Evolutionary conservation across 1,140 invertebrate species (phyloP).

Genomic region (Dinoponera quadriceps): DNA sequence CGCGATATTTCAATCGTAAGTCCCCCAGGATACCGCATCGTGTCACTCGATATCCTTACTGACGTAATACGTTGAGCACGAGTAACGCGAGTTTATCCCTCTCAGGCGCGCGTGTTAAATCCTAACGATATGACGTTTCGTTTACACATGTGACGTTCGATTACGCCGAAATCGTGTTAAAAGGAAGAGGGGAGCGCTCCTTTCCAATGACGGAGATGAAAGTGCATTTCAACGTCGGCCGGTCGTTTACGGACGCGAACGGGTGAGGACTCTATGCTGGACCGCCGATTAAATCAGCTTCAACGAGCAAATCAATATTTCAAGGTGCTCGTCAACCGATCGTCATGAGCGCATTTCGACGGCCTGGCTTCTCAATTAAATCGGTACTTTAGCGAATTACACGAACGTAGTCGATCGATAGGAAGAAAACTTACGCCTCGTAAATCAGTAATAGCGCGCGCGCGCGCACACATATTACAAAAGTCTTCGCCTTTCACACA

Average conservation of each 20-base stretch:
- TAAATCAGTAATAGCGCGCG: constrained; percentile 1
- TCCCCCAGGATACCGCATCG: neutral
- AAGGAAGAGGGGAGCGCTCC: neutral
- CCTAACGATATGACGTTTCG: neutral
- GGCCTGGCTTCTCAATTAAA: constrained; percentile 10
- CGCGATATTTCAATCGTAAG: constrained; percentile 27
- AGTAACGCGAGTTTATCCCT: neutral
- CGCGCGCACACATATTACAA: no score
- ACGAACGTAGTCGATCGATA: neutral
- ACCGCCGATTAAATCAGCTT: constrained; percentile 81
- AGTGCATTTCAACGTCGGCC: constrained; percentile 65
- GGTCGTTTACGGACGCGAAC: constrained; percentile 76
- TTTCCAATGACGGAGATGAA: constrained; percentile 20
- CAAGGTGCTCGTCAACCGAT: constrained; percentile 77
- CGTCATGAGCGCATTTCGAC: constrained; percentile 27
- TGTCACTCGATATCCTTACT: constrained; percentile 23
- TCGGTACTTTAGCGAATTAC: neutral
- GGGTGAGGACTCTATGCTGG: constrained; percentile 64
- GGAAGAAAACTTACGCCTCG: neutral
- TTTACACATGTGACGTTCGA: neutral
- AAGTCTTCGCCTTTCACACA: neutral
- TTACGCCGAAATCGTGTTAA: neutral
- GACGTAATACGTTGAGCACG: constrained; percentile 8
- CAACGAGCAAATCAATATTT: constrained; percentile 82
- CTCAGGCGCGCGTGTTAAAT: neutral